A percentile compares a stretch with the other conserved stretches of the same genome.
These are phyloP conservation scores for Phalera bucephala DNA, from an alignment of 2,888 invertebrate genomes.

Conservation along the genomic window DNA sequence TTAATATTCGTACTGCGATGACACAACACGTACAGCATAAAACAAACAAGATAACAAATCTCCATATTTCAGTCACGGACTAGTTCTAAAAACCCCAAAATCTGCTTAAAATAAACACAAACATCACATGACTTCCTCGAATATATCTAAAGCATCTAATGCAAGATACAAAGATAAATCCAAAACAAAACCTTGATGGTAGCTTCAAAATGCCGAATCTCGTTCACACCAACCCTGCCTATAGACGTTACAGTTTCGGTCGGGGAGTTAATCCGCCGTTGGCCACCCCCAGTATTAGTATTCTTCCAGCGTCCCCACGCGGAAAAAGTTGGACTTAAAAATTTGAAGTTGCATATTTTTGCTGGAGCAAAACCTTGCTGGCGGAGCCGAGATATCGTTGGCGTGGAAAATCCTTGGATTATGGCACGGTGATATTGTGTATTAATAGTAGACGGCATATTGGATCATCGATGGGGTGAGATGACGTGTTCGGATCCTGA, in stretches of 20 bases:
- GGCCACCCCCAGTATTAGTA: conserved; percentile 45
- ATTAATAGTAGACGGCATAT: too few relatives aligned
- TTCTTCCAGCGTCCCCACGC: conserved; percentile 42
- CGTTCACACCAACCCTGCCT: conserved; percentile 22
- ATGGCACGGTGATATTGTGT: neutral
- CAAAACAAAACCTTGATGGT: conserved; percentile 18
- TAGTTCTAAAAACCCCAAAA: too few relatives aligned
- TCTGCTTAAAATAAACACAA: too few relatives aligned
- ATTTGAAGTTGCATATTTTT: conserved; percentile 39
- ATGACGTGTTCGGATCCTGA: too few relatives aligned
- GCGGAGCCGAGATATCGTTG: conserved; percentile 15
- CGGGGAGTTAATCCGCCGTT: conserved; percentile 39
- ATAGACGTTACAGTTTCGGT: conserved; percentile 31
- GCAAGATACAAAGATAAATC: conserved; percentile 9
- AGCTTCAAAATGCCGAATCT: conserved; percentile 26
- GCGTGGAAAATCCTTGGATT: conserved; percentile 14
- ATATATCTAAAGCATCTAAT: neutral
- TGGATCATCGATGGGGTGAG: too few relatives aligned
- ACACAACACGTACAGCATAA: too few relatives aligned
- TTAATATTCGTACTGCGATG: too few relatives aligned
- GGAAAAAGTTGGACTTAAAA: conserved; percentile 49
- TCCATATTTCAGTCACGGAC: too few relatives aligned
- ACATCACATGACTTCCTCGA: too few relatives aligned
- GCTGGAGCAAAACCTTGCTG: conserved; percentile 20
- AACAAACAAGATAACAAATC: too few relatives aligned